Base-by-base conservation (phyloP, 1,140 invertebrate genomes). In the Leptoteleia sp. region DNA sequence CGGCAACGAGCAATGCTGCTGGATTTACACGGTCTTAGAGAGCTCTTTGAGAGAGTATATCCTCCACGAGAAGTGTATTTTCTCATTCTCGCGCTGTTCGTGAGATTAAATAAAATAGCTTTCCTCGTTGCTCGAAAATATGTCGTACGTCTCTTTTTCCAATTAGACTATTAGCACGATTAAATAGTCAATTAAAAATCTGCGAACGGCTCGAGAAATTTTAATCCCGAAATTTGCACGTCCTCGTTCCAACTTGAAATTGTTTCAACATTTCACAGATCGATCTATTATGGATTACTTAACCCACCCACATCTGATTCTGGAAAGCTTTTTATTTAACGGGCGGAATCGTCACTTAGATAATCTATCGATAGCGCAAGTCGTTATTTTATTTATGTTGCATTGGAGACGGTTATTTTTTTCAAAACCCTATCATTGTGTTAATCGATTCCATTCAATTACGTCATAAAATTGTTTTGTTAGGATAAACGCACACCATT, bases 31-130 rank as follows among this genome's bases (percentile, higher is more conserved):
- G 59, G 54, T 76, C 76, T 71, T 65, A 64, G 72, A 72, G 72
- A 75, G 64, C 71, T 73, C 76, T 78, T 76, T 68, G 61, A 73
- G 57, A 48, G 61, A 73, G 57, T 59, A 64, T 76, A 72, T 68
- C 47, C 50, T 68, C 54, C 59, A 52, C 37, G 72, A 67, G 62
- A 43, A 64, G 67, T 48, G 57, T 65, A 71, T 81, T 76, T 72
- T 73, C 70, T 73, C 79, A 72, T 80, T 75, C 55, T 76, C 70
- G 70, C 59, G 47, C 54, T 75, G 64, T 76, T 80, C 42, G 70
- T 43, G 12, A 79, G 82, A 87, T 88, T 87, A 83, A 84, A 87
- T 87, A 82, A 84, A 86, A 84, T 82, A 75, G 70, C 71, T 81
- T 78, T 78, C 33, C 37, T 16, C 42, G 54, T 65, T 47, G 29